Evolutionary conservation across 1,140 invertebrate genomes (phyloP), one percentile per base, ranked within the genome.

Genomic region (Pseudomyrmex concolor): DNA sequence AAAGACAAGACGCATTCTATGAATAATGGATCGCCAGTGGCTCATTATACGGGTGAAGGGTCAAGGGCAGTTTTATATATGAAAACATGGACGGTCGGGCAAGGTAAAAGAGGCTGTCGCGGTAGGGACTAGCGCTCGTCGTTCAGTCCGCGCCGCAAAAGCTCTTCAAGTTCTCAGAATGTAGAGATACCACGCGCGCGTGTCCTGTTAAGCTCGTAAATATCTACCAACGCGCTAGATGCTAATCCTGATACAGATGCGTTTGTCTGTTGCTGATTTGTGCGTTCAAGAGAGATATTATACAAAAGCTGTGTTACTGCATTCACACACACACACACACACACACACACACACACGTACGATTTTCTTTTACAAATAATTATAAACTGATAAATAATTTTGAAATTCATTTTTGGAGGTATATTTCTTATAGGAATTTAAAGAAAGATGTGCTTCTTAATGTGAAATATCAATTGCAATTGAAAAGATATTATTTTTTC

Each of bases 41-140:
- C 91, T 93, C 90, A 91, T 93, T 93, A 93, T 92, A 88, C 92
- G 90, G 91, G 91, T 92, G 88, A 91, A 89, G 89, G 92, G 92
- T 92, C 92, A 92, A 93, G 91, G 92, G 90, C 92, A 91, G 89
- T 90, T 90, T 90, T 91, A 89, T 92, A 90, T 85, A 84, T 89
- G 89, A 89, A 89, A 89, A 87, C 88, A 90, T 86, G 89, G 83
- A 84, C 82, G 76, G 78, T 34, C 57, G 50, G 50, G 67, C 70
- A 73, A 84, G 84, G 84, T 87, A 83, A 34, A 34, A 34, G 34
- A 34, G 34, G 22, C 76, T 34, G 34, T 34, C 34, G 34, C 73
- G 54, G 55, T 70, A 60, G 71, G 34, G 64, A 67, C 68, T 55
- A 66, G 67, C 83, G 55, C 72, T 83, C 88, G 89, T 82, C 78